Base-by-base conservation (phyloP, 2,797 vertebrate species). In the Numenius phaeopus region DNA sequence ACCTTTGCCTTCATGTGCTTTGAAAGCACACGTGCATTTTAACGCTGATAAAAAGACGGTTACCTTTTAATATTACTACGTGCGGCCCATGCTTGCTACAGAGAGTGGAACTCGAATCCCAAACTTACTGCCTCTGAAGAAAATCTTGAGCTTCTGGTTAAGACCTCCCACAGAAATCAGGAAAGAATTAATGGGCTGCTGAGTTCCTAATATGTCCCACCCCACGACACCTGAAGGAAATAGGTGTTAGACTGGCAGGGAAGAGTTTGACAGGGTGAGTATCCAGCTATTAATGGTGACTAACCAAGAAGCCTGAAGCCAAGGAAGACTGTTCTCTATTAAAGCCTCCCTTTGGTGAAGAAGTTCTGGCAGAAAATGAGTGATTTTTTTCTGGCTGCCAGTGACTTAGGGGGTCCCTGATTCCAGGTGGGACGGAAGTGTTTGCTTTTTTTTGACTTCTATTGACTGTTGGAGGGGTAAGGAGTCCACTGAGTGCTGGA, bases 111-210 rank as follows among this genome's bases (percentile, higher is more conserved):
- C 69, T 78, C 64, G 91, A 82, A 92, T 71, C 59, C 40, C 18
- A 76, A 34, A 61, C 59, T 86, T 92, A 83, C 88, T 95, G 50
- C 76, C 52, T 73, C 79, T 78, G 64, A 87, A 88, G 69, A 83
- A 95, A 94, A 80, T 47, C 57, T 4, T 50, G 44, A 83, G 61
- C 46, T 69, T 79, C 88, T 94, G 40, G 40, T 71, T 57, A 94
- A 91, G 84, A 96, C 82, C 88, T 97, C 89, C 94, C 91, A 94
- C 79, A 96, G 89, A 92, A 94, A 85, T 61, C 93, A 94, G 92
- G 87, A 95, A 95, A 95, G 91, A 95, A 96, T 94, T 92, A 97
- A 95, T 89, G 96, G 87, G 71, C 94, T 96, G 91, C 82, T 97
- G 94, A 97, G 94, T 96, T 94, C 82, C 91, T 93, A 96, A 83